A percentile compares a stretch with the other conserved stretches of the same genome.
phyloP scores from a whole-genome alignment of 2,113 vertebrate genomes.

The Notechis scutatus region DNA sequence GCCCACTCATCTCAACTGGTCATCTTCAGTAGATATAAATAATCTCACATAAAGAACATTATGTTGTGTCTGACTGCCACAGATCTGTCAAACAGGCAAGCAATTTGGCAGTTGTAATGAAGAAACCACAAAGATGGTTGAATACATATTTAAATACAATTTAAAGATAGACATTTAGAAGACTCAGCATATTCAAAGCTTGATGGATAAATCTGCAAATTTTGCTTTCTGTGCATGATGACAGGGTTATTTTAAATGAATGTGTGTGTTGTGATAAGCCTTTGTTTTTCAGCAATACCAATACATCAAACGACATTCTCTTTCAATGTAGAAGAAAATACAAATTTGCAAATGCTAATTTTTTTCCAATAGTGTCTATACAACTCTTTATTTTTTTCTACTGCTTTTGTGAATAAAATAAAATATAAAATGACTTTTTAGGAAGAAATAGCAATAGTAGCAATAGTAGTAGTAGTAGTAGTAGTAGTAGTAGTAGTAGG shows the following conservation, averaged over 20 bases:
- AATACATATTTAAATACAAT: neutral
- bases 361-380: conserved; percentile 22
- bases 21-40: neutral
- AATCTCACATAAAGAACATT: neutral
- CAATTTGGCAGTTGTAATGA: neutral
- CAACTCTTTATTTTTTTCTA: neutral
- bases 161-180: neutral
- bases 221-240: neutral
- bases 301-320: neutral
- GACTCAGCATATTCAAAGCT: neutral
- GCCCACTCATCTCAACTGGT: neutral
- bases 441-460: no score
- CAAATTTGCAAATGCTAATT: neutral
- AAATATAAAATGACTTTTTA: neutral
- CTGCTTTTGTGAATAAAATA: conserved; percentile 16
- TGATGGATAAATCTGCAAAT: neutral
- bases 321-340: neutral
- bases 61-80: neutral
- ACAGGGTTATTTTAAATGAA: neutral
- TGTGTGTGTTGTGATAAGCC: neutral
- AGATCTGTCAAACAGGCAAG: neutral
- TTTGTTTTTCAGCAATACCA: neutral
- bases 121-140: neutral
- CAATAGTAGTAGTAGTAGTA: neutral
- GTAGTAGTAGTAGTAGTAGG: no score